A percentile compares a stretch with the other conserved stretches of the same genome.
Evolutionary conservation across 2,888 invertebrate genomes (phyloP).

Genomic region (Plusia festucae): DNA sequence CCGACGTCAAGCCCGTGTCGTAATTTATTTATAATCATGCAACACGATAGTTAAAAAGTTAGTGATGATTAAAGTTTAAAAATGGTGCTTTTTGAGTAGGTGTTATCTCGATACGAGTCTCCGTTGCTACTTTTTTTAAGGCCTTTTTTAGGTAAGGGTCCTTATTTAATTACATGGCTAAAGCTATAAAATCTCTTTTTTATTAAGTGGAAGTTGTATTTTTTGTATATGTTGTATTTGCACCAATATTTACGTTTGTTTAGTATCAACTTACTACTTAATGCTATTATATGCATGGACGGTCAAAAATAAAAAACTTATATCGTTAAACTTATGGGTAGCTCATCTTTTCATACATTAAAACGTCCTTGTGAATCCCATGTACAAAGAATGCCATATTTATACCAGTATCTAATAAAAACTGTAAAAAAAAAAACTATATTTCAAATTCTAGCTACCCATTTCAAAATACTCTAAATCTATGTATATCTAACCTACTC

Average conservation of each 20-base stretch:
- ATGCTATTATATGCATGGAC: conserved; percentile 41
- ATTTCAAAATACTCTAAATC: conserved; percentile 28
- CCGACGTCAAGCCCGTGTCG: too few relatives aligned
- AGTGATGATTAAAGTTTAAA: conserved; percentile 47
- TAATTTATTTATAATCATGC: too few relatives aligned
- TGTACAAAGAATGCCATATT: conserved; percentile 6
- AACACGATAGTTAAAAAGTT: too few relatives aligned
- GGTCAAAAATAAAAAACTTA: conserved; percentile 21
- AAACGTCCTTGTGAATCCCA: neutral
- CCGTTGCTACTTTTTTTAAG: conserved; percentile 45
- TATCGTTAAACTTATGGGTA: conserved; percentile 42
- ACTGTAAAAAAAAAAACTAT: neutral
- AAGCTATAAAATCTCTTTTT: conserved; percentile 23
- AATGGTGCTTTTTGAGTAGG: conserved; percentile 59
- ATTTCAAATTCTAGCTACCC: conserved; percentile 51
- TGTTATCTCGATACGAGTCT: conserved; percentile 36
- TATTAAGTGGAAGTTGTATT: conserved; percentile 11
- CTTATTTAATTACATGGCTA: conserved; percentile 39
- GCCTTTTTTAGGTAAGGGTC: conserved; percentile 52
- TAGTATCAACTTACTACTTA: conserved; percentile 31
- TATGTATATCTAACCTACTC: conserved; percentile 19
- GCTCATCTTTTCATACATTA: conserved; percentile 14
- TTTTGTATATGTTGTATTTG: conserved; percentile 51
- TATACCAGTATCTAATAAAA: neutral
- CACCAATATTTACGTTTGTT: conserved; percentile 23